A percentile compares a stretch with the other conserved stretches of the same genome.
Conservation (phyloP, 2,888 invertebrate genomes). For the Acronicta alni region DNA sequence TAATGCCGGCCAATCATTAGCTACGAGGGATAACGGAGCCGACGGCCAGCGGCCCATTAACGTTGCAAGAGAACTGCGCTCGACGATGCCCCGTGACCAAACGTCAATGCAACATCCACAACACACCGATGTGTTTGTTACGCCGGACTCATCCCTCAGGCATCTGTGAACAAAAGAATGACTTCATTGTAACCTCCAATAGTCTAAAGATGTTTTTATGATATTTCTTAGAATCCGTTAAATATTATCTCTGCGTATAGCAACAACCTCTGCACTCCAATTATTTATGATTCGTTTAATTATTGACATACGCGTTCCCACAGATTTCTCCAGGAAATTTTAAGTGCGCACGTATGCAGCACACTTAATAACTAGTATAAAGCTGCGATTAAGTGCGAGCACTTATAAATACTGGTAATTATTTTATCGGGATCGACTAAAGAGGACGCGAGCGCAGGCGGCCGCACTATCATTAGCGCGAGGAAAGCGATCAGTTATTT, state of each 20-base stretch:
- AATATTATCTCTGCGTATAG: constrained; percentile 49
- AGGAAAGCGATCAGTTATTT: constrained; percentile 87
- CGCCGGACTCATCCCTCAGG: constrained; percentile 77
- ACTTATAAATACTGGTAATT: constrained; percentile 86
- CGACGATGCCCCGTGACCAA: constrained; percentile 85
- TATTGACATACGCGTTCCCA: constrained; percentile 70
- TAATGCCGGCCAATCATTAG: constrained; percentile 89
- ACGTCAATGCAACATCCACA: constrained; percentile 84
- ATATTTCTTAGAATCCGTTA: constrained; percentile 66
- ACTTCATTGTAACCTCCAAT: constrained; percentile 82
- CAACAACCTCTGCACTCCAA: constrained; percentile 52
- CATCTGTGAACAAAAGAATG: constrained; percentile 82
- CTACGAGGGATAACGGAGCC: constrained; percentile 89
- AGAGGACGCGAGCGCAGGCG: constrained; percentile 78
- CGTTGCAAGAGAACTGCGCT: constrained; percentile 70
- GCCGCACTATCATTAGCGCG: constrained; percentile 87
- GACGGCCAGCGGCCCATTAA: constrained; percentile 80
- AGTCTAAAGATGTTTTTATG: constrained; percentile 73
- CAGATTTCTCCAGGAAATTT: constrained; percentile 76
- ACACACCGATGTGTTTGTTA: constrained; percentile 68
- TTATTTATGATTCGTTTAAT: constrained; percentile 74
- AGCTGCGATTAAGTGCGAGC: constrained; percentile 80
- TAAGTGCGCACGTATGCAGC: constrained; percentile 70
- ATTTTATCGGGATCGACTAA: constrained; percentile 85
- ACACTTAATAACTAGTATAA: constrained; percentile 74